Base-by-base conservation (phyloP, 2,113 vertebrate species). In the Macrotus californicus region DNA sequence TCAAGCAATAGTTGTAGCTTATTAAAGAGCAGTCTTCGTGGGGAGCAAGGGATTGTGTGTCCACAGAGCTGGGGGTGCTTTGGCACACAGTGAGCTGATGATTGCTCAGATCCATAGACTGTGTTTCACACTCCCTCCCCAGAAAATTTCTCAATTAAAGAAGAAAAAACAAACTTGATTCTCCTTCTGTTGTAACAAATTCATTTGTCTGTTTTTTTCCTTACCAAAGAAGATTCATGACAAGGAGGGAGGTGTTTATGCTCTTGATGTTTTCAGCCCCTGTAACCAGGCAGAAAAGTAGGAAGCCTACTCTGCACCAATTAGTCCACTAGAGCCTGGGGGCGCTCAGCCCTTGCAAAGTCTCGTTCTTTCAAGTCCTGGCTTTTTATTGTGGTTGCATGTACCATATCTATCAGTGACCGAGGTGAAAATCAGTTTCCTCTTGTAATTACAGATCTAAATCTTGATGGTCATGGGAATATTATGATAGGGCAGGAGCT, bases 401-500 rank as follows among this genome's bases (percentile, higher is more conserved):
- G 0, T 50, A 67, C 67, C 8, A 14, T 82, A 72, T 70, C 39
- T 92, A 21, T 92, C 54, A 85, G 76, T 77, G 93, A 92, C 85
- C 22, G 36, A 76, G 89, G 59, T 94, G 86, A 95, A 90, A 84
- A 95, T 79, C 41, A 73, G 80, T 50, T 66, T 94, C 39, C 72
- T 96, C 26, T 80, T 75, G 15, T 90, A 93, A 94, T 95, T 95
- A 88, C 24, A 94, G 52, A 79, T 93, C 75, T 90, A 88, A 94
- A 75, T 96, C 72, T 86, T 82, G 64, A 75, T 88, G 72, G 61
- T 46, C 59, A 16, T 43, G 56, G 24, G 24, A 75, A 41, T 94
- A 92, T 91, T 67, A 41, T 36, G 43, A 43, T 16, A 41, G 21
- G 29, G 6, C n/a, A 43, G 59, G n/a, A 79, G 72, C 59, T 59